A percentile compares a stretch with the other conserved stretches of the same genome.
These are phyloP conservation scores for Octomys mimax DNA, from an alignment of 2,797 vertebrate species.

Conservation along the genomic window DNA sequence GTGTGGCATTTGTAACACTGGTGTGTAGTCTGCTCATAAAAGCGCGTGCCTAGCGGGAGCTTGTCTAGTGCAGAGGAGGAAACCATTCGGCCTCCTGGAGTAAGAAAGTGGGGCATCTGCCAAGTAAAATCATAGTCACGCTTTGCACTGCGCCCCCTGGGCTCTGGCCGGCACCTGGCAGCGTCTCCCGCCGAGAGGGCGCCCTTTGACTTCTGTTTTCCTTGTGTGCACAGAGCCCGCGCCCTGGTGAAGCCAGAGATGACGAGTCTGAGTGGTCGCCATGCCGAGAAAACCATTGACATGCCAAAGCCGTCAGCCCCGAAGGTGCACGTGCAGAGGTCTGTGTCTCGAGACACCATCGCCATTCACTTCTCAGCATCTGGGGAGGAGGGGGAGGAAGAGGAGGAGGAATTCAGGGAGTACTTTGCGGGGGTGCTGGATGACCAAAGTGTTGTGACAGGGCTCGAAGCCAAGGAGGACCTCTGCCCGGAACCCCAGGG, in stretches of 20 bases:
- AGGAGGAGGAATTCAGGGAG: conserved; percentile 92
- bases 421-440: conserved; percentile 88
- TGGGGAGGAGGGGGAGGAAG: conserved; percentile 97
- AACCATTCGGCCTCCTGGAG: conserved; percentile 51
- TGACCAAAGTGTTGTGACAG: conserved; percentile 94
- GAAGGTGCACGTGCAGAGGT: conserved; percentile 96
- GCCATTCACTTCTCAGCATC: conserved; percentile 98
- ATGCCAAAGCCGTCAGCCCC: conserved; percentile 92
- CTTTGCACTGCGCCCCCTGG: neutral
- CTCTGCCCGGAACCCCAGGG: conserved; percentile 91
- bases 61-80: conserved; percentile 59
- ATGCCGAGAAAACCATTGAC: conserved; percentile 93
- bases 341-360: conserved; percentile 94
- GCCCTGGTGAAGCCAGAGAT: conserved; percentile 92
- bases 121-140: conserved; percentile 32
- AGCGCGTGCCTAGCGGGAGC: conserved; percentile 60
- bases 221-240: conserved; percentile 90
- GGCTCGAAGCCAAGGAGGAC: conserved; percentile 96
- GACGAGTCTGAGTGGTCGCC: conserved; percentile 95
- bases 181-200: neutral
- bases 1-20: neutral
- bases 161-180: neutral
- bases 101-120: conserved; percentile 40
- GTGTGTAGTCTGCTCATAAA: conserved; percentile 57
- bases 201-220: conserved; percentile 66